Evolutionary conservation across 2,888 invertebrate species (phyloP).

Genomic region (Alentia gelatinosa): DNA sequence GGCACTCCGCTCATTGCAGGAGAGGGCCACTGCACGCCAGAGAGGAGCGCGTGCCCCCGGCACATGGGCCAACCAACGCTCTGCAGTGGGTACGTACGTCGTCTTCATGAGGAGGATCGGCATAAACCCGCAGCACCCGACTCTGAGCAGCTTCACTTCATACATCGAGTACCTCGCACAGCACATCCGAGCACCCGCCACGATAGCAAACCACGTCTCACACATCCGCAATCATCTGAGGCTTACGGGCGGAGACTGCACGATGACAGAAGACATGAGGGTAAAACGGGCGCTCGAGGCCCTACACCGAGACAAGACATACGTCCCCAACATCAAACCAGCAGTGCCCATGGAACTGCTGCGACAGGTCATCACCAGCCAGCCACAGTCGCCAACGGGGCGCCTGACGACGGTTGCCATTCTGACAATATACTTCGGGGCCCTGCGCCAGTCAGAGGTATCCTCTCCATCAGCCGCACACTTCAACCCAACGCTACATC

Average conservation of each 20-base stretch:
- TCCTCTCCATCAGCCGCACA: neutral
- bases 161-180: neutral
- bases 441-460: neutral
- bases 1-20: neutral
- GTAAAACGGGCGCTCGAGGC: neutral
- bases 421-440: neutral
- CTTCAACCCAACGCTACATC: neutral
- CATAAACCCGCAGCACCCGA: neutral
- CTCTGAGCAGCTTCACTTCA: neutral
- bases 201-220: neutral
- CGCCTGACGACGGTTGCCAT: neutral
- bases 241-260: neutral
- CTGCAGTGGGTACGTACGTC: neutral
- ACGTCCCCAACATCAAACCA: neutral
- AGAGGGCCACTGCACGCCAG: neutral
- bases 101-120: neutral
- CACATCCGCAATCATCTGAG: no score
- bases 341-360: neutral
- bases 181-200: neutral
- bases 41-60: neutral
- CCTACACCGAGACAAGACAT: neutral
- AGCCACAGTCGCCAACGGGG: neutral
- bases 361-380: neutral
- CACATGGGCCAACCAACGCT: neutral
- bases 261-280: neutral